Evolutionary conservation across 2,888 invertebrate genomes (phyloP).

Genomic region (Tuta absoluta): DNA sequence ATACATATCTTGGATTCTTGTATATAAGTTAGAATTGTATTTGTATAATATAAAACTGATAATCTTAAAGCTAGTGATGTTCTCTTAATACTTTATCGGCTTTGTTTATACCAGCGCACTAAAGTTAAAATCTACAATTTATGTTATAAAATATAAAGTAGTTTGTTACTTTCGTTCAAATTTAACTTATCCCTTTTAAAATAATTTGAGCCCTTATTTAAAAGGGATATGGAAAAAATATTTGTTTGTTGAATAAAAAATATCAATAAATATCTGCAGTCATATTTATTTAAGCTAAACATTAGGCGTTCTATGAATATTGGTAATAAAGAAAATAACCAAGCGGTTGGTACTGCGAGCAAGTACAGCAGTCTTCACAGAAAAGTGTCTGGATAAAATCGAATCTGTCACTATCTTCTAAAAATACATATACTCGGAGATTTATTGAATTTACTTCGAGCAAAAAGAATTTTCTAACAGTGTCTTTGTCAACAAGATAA

Average conservation of each 20-base stretch:
- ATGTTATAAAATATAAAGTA: constrained; percentile 22
- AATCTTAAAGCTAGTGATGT: constrained; percentile 34
- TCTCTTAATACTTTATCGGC: constrained; percentile 24
- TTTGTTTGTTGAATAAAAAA: constrained; percentile 27
- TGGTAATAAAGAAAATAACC: too few species aligned
- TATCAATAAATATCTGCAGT: background rate
- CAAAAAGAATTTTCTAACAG: too few species aligned
- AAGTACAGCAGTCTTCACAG: too few species aligned
- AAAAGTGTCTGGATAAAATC: too few species aligned
- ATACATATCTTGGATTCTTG: constrained; percentile 67
- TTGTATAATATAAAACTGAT: constrained; percentile 40
- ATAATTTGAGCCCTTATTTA: constrained; percentile 80
- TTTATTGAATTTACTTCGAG: too few species aligned
- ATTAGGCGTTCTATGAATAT: background rate
- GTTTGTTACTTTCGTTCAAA: constrained; percentile 16
- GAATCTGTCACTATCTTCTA: too few species aligned
- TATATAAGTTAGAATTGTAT: constrained; percentile 50
- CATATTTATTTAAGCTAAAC: background rate
- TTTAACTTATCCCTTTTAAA: constrained; percentile 74
- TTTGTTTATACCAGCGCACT: constrained; percentile 42
- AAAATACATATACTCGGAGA: too few species aligned
- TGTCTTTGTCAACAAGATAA: too few species aligned
- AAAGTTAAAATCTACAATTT: constrained; percentile 23
- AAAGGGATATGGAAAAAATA: constrained; percentile 74
- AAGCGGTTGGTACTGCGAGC: too few species aligned